Percentiles rank a stretch among this genome's conserved stretches.
phyloP scores from a whole-genome alignment of 2,113 vertebrate genomes.

The Hippocampus barbouri region DNA sequence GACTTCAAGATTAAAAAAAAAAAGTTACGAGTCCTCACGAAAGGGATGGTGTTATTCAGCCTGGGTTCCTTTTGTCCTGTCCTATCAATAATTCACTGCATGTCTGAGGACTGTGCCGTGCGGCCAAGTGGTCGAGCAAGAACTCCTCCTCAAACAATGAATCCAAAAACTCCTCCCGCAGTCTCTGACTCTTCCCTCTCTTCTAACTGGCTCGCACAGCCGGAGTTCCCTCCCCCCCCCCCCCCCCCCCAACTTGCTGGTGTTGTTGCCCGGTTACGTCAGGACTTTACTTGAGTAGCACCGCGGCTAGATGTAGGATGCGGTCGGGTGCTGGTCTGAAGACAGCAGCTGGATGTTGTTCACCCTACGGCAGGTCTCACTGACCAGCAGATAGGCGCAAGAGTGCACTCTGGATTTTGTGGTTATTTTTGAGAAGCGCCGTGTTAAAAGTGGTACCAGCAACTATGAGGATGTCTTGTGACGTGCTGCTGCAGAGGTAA shows the following conservation, averaged over 20 bases:
- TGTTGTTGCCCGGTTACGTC: slow-evolving; percentile 63
- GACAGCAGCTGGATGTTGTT: slow-evolving; percentile 22
- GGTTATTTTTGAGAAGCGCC: slow-evolving; percentile 3
- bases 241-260: not conserved
- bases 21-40: not conserved
- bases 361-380: slow-evolving; percentile 22
- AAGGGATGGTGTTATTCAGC: not conserved
- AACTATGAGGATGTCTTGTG: slow-evolving; percentile 79
- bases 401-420: slow-evolving; percentile 12
- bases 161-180: slow-evolving; percentile 26
- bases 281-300: slow-evolving; percentile 68
- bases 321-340: slow-evolving; percentile 48
- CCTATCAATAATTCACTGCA: slow-evolving; percentile 4
- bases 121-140: slow-evolving; percentile 8
- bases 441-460: slow-evolving; percentile 25
- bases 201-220: slow-evolving; percentile 33
- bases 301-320: slow-evolving; percentile 76
- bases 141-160: slow-evolving; percentile 40
- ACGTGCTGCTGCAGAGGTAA: slow-evolving; percentile 87
- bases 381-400: slow-evolving; percentile 11
- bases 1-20: not conserved
- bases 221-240: slow-evolving; percentile 27
- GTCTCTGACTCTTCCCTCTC: not conserved
- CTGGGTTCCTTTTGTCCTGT: not conserved
- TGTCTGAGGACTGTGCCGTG: not conserved